Conservation (phyloP, 2,113 vertebrate species). For the Barnardius zonarius region DNA sequence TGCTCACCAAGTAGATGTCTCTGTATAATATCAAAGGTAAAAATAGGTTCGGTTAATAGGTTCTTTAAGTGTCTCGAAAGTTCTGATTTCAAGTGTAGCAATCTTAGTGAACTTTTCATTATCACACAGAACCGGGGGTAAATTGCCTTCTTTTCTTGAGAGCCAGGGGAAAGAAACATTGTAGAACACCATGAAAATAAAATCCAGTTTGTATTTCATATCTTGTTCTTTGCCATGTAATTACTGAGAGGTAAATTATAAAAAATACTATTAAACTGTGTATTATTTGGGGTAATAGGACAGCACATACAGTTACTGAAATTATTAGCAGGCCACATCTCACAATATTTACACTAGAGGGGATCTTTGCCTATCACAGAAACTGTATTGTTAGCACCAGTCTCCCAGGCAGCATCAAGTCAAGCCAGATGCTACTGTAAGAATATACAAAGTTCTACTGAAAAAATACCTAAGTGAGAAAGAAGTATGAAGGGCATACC, state of each 20-base stretch:
- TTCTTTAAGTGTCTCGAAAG: neutral
- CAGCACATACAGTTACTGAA: neutral
- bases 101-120: neutral
- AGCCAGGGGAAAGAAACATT: neutral
- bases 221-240: neutral
- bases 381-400: neutral
- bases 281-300: neutral
- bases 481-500: neutral
- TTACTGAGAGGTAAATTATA: neutral
- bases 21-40: constrained; percentile 29
- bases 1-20: constrained; percentile 23
- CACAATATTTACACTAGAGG: neutral
- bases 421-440: neutral
- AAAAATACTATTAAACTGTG: neutral
- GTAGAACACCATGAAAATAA: neutral
- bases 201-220: neutral
- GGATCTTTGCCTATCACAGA: neutral
- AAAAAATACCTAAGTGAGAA: neutral
- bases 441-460: neutral
- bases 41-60: neutral
- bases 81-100: neutral
- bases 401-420: neutral
- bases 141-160: neutral
- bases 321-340: neutral
- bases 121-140: neutral